Conservation (phyloP, 2,888 invertebrate species). For the Mythimna impura region DNA sequence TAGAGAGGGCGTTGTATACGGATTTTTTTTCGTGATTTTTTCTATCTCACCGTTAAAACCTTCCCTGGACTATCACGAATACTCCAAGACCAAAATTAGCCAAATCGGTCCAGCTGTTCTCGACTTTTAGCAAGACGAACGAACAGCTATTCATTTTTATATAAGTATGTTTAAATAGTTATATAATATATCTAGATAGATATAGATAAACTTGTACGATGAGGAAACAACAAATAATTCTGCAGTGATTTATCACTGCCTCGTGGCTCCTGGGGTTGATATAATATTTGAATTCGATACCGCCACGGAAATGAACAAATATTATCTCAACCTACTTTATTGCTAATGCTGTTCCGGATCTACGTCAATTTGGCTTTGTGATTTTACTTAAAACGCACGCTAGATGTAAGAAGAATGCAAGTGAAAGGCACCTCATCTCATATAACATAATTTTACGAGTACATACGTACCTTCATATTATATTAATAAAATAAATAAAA, state of each 20-base stretch:
- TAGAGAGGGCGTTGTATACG: no score
- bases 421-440: constrained; percentile 25
- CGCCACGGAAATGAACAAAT: constrained; percentile 1
- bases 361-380: constrained; percentile 2
- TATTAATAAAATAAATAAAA: constrained; percentile 2
- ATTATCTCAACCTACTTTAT: constrained; percentile 29
- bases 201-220: neutral
- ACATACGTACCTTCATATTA: neutral
- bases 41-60: no score
- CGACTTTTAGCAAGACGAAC: no score
- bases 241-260: constrained; percentile 5
- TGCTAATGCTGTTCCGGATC: constrained; percentile 21
- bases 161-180: no score
- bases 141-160: no score
- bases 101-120: no score
- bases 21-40: no score
- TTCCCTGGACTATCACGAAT: no score
- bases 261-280: neutral
- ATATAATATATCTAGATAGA: no score
- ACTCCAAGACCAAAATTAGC: no score
- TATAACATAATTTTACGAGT: neutral
- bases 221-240: neutral
- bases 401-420: constrained; percentile 2
- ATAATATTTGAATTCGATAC: constrained; percentile 8
- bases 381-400: constrained; percentile 17